These are phyloP conservation scores for Cromileptes altivelis DNA, from an alignment of 2,113 vertebrate species.

Conservation along the genomic window DNA sequence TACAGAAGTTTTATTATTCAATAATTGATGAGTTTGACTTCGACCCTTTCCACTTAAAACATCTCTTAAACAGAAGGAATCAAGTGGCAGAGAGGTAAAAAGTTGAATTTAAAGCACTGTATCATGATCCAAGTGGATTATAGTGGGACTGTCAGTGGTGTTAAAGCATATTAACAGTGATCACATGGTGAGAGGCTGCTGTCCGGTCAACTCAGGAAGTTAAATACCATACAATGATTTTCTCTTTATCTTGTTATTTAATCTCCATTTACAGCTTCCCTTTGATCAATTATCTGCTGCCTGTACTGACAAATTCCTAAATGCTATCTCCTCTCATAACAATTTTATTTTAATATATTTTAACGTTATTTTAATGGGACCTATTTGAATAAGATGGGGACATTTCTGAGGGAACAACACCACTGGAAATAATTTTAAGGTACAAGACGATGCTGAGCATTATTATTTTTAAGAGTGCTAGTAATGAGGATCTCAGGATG, in stretches of 20 bases:
- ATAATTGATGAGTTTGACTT: constrained; percentile 17
- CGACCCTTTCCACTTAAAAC: constrained; percentile 14
- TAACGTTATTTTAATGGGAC: background rate
- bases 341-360: too few species aligned
- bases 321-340: too few species aligned
- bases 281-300: background rate
- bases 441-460: background rate
- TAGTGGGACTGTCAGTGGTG: background rate
- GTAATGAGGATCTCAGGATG: background rate
- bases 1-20: constrained; percentile 9
- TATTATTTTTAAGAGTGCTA: background rate
- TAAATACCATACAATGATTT: background rate
- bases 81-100: constrained; percentile 1
- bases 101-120: constrained; percentile 2
- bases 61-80: constrained; percentile 13
- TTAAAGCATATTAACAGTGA: background rate
- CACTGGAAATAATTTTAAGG: too few species aligned
- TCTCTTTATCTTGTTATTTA: too few species aligned
- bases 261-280: background rate
- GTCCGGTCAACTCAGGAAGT: background rate
- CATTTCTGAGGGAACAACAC: too few species aligned
- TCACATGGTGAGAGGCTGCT: background rate
- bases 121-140: constrained; percentile 10
- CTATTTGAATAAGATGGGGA: background rate
- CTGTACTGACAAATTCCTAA: too few species aligned